A percentile compares a stretch with the other conserved stretches of the same genome.
Evolutionary conservation across 35 echinoderm and acorn worm species (phyloP).

Genomic region (Lytechinus variegatus): DNA sequence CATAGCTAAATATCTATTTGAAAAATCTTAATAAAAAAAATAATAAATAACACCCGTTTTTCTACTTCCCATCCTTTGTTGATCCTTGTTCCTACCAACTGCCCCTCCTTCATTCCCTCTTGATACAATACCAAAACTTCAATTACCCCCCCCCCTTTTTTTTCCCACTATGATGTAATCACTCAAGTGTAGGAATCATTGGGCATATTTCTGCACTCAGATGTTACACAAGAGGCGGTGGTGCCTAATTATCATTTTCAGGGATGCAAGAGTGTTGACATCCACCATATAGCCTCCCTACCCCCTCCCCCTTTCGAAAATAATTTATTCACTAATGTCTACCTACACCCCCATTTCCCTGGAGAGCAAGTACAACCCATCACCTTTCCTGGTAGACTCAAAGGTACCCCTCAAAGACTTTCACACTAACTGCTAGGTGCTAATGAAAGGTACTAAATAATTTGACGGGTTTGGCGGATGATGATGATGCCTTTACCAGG

Average conservation of each 20-base stretch:
- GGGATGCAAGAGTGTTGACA: too few relatives aligned
- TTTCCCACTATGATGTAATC: background rate
- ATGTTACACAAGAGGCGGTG: background rate
- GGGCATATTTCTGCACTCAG: background rate
- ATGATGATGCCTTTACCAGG: constrained; percentile 6
- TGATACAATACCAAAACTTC: background rate
- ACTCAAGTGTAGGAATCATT: too few relatives aligned
- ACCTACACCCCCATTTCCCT: background rate
- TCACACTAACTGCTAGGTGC: constrained; percentile 15
- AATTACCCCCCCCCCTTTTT: background rate
- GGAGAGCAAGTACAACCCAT: background rate
- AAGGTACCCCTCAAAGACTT: background rate
- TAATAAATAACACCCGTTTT: background rate
- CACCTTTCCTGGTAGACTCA: background rate
- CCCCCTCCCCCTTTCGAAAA: background rate
- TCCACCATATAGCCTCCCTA: too few relatives aligned
- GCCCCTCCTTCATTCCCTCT: too few relatives aligned
- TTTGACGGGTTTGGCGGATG: constrained; percentile 14
- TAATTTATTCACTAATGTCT: background rate
- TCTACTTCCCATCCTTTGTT: background rate
- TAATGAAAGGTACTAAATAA: constrained; percentile 40
- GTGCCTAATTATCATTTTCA: too few relatives aligned
- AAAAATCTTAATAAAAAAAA: too few relatives aligned
- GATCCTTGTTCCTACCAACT: too few relatives aligned
- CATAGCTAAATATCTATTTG: too few relatives aligned